phyloP scores from a whole-genome alignment of 2,888 invertebrate species.

The Ceramica pisi region DNA sequence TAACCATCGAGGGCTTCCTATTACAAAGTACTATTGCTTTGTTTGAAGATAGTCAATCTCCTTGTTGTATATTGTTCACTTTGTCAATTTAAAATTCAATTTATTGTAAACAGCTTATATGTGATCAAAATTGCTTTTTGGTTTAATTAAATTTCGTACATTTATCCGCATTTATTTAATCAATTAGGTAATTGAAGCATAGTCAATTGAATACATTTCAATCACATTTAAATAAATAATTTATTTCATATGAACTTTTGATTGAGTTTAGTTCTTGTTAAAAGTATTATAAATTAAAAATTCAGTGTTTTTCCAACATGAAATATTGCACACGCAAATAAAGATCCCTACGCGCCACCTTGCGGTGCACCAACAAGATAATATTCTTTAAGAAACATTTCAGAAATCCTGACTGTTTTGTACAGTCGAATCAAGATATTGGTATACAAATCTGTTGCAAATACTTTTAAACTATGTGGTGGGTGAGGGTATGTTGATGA shows the following conservation, averaged over 20 bases:
- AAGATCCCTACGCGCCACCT: conserved; percentile 16
- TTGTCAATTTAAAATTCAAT: not conserved
- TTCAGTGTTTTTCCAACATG: not conserved
- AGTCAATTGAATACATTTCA: not conserved
- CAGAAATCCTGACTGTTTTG: not conserved
- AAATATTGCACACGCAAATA: conserved; percentile 2
- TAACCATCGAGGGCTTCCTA: conserved; percentile 35
- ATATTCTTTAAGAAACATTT: conserved; percentile 3
- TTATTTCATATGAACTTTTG: too few relatives aligned
- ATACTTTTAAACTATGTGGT: not conserved
- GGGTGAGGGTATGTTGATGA: not conserved
- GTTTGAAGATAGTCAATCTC: not conserved
- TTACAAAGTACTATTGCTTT: conserved; percentile 23
- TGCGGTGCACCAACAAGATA: conserved; percentile 15
- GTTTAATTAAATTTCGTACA: not conserved
- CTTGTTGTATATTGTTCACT: not conserved
- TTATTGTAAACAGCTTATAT: not conserved
- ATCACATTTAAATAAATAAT: too few relatives aligned
- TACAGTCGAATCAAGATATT: not conserved
- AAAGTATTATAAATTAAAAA: conserved; percentile 5
- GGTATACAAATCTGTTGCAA: not conserved
- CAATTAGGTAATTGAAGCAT: not conserved
- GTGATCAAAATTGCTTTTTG: not conserved
- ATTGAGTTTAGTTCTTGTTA: not conserved
- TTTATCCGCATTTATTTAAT: not conserved